Evolutionary conservation across 1,140 invertebrate species (phyloP), one percentile per base, ranked within the genome.

Genomic region (Lineus longissimus): DNA sequence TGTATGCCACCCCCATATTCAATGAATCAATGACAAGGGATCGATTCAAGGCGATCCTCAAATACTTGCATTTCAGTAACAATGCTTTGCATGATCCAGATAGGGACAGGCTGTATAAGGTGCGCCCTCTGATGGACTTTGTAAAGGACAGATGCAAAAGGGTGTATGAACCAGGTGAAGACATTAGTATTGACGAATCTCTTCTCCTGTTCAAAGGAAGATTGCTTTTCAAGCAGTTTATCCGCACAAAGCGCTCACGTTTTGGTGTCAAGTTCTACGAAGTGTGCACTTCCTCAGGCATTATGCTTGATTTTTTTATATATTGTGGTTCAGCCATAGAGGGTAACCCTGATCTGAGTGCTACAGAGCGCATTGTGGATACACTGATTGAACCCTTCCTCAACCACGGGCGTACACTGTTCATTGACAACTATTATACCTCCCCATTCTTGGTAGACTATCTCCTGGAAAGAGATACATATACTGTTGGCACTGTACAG

Each of bases 111-210:
- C 47, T 51, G 6, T 51, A 7, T n/a, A 51, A 51, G n/a, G 47
- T 51, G 25, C 47, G 47, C n/a, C 47, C 47, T 51, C 25, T 51
- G 47, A 51, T 51, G n/a, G 47, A 51, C n/a, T 27, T 51, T 23
- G 47, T 51, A 4, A 19, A 27, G n/a, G 19, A 51, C 4, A 51
- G 25, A n/a, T 51, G n/a, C n/a, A n/a, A 4, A 27, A 6, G 6
- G 4, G 47, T 51, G 6, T 51, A 51, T 51, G 47, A 51, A 51
- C 47, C 47, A 23, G 47, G 47, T 51, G 6, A 4, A 51, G 25
- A 27, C 25, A 7, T 36, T 4, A 7, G 6, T 7, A 27, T 51
- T 51, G 47, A 51, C n/a, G 47, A 51, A n/a, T 51, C 47, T n/a
- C 47, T 51, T 27, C n/a, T 51, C 19, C 47, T 51, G 4, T 51